These are phyloP conservation scores for Trachythela sp. DNA, from an alignment of 64 coral and sea anemone species.

Conservation along the genomic window DNA sequence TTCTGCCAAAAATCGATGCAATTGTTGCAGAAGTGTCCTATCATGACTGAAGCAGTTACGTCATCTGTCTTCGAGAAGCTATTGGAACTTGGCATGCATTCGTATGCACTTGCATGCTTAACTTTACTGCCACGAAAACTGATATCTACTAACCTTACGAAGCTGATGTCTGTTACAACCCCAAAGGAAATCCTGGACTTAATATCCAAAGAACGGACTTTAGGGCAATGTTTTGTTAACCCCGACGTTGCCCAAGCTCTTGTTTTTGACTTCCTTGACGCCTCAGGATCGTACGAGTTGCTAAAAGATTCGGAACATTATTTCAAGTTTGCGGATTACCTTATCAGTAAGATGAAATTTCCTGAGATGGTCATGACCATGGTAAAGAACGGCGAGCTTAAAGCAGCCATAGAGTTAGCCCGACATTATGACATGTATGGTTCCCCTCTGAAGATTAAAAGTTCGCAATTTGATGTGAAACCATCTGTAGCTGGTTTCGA, in stretches of 20 bases:
- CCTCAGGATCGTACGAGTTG: background rate
- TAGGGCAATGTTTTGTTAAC: background rate
- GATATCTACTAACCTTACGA: background rate
- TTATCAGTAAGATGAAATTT: background rate
- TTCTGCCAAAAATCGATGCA: background rate
- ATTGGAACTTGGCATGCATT: background rate
- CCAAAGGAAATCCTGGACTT: background rate
- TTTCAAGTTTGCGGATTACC: background rate
- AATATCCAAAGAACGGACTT: background rate
- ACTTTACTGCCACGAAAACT: background rate
- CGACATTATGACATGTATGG: background rate
- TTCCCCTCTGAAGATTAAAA: background rate
- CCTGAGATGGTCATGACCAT: background rate
- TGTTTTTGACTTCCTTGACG: background rate
- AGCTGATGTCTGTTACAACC: background rate
- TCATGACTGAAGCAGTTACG: background rate
- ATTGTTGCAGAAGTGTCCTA: conserved; percentile 5
- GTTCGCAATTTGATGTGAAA: background rate
- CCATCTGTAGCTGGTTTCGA: background rate
- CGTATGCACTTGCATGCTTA: conserved; percentile 10
- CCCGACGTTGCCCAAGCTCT: background rate
- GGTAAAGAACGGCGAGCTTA: background rate
- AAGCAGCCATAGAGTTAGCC: background rate
- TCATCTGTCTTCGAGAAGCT: background rate
- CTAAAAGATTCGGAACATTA: background rate